Evolutionary conservation across 2,888 invertebrate genomes (phyloP).

Genomic region (Macaria liturata): DNA sequence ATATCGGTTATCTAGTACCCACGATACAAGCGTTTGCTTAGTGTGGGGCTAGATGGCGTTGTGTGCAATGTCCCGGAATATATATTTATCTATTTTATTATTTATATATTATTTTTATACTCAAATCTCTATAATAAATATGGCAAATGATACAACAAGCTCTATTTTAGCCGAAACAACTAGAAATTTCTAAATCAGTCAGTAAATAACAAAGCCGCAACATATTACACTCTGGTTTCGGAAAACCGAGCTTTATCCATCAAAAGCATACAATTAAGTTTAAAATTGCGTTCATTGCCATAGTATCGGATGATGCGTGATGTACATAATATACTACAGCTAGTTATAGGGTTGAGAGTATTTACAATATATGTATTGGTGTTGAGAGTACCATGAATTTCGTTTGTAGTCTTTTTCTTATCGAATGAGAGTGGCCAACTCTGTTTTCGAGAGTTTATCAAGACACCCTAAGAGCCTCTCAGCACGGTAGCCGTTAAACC

Average conservation of each 20-base stretch:
- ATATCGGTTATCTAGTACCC: too few species aligned
- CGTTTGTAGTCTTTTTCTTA: background rate
- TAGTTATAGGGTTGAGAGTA: background rate
- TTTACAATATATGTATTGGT: background rate
- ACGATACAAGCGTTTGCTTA: too few species aligned
- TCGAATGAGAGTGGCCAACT: background rate
- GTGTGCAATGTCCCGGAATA: too few species aligned
- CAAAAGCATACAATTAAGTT: slow-evolving; percentile 1
- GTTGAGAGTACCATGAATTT: background rate
- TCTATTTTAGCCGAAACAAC: too few species aligned
- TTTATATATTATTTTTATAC: too few species aligned
- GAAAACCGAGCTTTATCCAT: background rate
- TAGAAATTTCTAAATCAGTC: background rate
- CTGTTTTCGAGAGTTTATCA: too few species aligned
- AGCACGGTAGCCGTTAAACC: too few species aligned
- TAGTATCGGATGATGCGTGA: background rate
- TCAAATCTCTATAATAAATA: too few species aligned
- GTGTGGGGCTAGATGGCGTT: too few species aligned
- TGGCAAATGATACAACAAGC: too few species aligned
- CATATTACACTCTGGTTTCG: background rate
- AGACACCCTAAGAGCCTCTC: too few species aligned
- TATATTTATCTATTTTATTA: too few species aligned
- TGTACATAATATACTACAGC: background rate
- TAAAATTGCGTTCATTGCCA: slow-evolving; percentile 1
- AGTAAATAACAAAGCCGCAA: background rate